These are phyloP conservation scores for Agrochola circellaris DNA, from an alignment of 2,888 invertebrate genomes.

Conservation along the genomic window DNA sequence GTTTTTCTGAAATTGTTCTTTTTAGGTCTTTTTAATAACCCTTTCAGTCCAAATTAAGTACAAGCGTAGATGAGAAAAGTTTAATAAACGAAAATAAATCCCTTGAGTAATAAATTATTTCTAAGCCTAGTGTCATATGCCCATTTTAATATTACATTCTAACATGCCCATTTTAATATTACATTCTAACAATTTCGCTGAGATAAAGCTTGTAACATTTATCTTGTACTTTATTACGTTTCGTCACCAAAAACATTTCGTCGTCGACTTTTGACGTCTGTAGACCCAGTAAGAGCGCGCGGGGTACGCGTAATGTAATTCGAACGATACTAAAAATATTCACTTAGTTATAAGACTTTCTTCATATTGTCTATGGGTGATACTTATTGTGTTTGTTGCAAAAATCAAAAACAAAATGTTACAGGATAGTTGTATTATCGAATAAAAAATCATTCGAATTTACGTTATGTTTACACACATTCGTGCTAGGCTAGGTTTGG, in stretches of 20 bases:
- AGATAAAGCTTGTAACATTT: not conserved
- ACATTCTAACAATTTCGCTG: not conserved
- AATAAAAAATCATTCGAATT: not conserved
- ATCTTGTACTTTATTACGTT: conserved; percentile 18
- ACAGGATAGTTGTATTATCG: no score
- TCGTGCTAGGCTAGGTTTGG: no score
- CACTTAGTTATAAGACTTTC: not conserved
- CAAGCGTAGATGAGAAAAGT: not conserved
- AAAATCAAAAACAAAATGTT: no score
- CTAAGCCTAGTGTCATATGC: not conserved
- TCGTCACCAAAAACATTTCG: not conserved
- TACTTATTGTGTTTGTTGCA: no score
- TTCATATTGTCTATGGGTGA: not conserved
- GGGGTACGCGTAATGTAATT: not conserved
- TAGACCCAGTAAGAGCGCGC: not conserved
- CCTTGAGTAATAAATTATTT: not conserved
- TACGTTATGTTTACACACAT: no score
- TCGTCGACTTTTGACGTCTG: not conserved
- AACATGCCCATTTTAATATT: not conserved
- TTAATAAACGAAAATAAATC: conserved; percentile 1
- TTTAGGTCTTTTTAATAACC: not conserved
- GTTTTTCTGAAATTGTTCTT: not conserved
- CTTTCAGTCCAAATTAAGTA: not conserved
- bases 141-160: not conserved
- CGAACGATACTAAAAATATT: not conserved